Conservation (phyloP, 2,888 invertebrate species). For the Caenorhabditis afra region DNA sequence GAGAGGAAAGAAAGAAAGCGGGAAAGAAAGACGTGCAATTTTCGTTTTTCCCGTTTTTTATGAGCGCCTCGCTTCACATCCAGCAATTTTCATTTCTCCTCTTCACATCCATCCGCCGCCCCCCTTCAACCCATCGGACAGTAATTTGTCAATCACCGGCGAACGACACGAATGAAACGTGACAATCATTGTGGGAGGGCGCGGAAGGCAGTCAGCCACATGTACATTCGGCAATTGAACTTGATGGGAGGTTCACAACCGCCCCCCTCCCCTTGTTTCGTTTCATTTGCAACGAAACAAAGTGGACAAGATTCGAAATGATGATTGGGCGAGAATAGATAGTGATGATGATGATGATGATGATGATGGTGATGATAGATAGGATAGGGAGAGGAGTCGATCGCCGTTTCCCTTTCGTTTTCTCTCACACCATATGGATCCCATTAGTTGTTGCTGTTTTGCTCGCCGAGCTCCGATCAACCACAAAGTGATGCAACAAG, state of each 20-base stretch:
- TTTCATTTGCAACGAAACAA: neutral
- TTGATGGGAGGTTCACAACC: neutral
- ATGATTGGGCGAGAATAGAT: too few species aligned
- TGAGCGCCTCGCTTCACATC: neutral
- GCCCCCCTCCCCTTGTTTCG: constrained; percentile 1
- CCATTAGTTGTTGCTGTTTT: constrained; percentile 5
- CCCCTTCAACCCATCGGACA: constrained; percentile 11
- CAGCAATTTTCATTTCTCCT: constrained; percentile 8
- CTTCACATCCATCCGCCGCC: too few species aligned
- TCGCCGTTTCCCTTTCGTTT: too few species aligned
- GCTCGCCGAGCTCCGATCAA: constrained; percentile 11
- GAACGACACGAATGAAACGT: constrained; percentile 53
- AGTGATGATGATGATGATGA: neutral
- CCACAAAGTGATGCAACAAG: neutral
- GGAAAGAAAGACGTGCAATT: constrained; percentile 4
- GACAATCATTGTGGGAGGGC: constrained; percentile 26
- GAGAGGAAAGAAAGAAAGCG: neutral
- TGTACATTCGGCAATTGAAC: neutral
- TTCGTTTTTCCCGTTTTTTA: neutral
- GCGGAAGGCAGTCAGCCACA: constrained; percentile 13
- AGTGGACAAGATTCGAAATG: neutral
- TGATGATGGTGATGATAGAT: neutral
- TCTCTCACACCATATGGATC: constrained; percentile 1
- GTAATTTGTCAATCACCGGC: constrained; percentile 54
- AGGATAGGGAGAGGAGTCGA: neutral